Evolutionary conservation across 2,888 invertebrate species (phyloP), one percentile per base, ranked within the genome.

Genomic region (Xylophagus ater): DNA sequence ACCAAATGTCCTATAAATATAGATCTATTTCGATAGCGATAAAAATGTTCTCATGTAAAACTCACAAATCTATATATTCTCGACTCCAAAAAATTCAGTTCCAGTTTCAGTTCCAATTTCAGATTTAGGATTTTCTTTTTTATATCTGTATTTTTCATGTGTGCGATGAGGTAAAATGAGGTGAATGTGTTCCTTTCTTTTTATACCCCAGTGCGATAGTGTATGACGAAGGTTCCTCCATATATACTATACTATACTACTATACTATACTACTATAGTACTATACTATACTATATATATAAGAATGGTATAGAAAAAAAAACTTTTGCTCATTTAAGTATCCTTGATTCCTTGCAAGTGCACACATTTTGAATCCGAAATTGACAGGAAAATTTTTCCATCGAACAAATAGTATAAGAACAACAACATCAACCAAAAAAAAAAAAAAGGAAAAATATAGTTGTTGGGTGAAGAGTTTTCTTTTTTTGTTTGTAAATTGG

Each of bases 271-370:
- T n/a, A n/a, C n/a, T n/a, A n/a, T n/a, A 19, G 7, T 4, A 18
- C 15, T 4, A 32, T 18, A 18, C 13, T 15, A 30, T 7, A 30
- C 8, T 17, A 9, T 8, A n/a, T 30, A 9, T 6, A 9, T 8
- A 9, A 7, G 14, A 8, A 13, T 13, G 28, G 32, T 18, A n/a
- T 18, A 4, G 32, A 19, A 4, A 20, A 17, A n/a, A 28, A 24
- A 37, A 42, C 39, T 31, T 39, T 39, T 26, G 23, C 37, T 36
- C 39, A 34, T 42, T 35, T 38, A 39, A 39, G 35, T 39, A 29
- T 42, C 39, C 42, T 39, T 42, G 42, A 42, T 42, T 39, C 39
- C 20, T 37, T 39, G 39, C 36, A 42, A 42, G 30, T 39, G 42
- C 38, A 39, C 39, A 42, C 33, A 38, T 20, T 38, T 36, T n/a